Evolutionary conservation across 2,888 invertebrate genomes (phyloP).

Genomic region (Alloplasta piceator): DNA sequence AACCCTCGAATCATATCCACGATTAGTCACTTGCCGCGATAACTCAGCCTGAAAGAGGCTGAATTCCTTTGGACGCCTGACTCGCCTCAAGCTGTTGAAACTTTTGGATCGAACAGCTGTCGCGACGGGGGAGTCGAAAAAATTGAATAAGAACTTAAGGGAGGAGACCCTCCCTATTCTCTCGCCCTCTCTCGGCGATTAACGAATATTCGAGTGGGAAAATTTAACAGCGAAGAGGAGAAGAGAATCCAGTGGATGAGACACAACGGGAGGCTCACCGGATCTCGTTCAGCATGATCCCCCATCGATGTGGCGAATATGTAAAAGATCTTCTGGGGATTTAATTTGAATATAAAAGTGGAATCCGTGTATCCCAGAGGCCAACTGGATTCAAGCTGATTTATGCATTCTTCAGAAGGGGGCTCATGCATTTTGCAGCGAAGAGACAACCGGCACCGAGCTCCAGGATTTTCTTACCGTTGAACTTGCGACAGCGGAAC

Average conservation of each 20-base stretch:
- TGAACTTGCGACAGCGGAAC: constrained; percentile 19
- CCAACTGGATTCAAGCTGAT: constrained; percentile 61
- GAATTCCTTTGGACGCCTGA: neutral
- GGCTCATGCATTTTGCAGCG: constrained; percentile 64
- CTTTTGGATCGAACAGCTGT: constrained; percentile 18
- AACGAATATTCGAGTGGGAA: constrained; percentile 51
- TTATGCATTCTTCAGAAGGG: constrained; percentile 61
- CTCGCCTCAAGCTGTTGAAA: neutral
- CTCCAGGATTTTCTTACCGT: constrained; percentile 25
- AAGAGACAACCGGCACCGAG: constrained; percentile 43
- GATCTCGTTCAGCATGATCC: constrained; percentile 38
- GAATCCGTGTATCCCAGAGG: constrained; percentile 61
- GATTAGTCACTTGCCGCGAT: constrained; percentile 20
- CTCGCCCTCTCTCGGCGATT: constrained; percentile 37
- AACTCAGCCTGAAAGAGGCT: constrained; percentile 2
- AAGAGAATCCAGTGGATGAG: constrained; percentile 2
- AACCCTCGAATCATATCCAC: constrained; percentile 6
- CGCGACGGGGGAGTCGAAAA: neutral
- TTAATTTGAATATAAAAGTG: constrained; percentile 65
- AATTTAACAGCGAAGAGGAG: constrained; percentile 1
- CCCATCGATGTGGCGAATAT: constrained; percentile 62
- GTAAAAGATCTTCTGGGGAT: constrained; percentile 63
- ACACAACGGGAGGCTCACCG: neutral
- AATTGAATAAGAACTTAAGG: constrained; percentile 8
- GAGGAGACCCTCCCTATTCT: constrained; percentile 9